These are phyloP conservation scores for Pammene fasciana DNA, from an alignment of 2,888 invertebrate species.

Conservation along the genomic window DNA sequence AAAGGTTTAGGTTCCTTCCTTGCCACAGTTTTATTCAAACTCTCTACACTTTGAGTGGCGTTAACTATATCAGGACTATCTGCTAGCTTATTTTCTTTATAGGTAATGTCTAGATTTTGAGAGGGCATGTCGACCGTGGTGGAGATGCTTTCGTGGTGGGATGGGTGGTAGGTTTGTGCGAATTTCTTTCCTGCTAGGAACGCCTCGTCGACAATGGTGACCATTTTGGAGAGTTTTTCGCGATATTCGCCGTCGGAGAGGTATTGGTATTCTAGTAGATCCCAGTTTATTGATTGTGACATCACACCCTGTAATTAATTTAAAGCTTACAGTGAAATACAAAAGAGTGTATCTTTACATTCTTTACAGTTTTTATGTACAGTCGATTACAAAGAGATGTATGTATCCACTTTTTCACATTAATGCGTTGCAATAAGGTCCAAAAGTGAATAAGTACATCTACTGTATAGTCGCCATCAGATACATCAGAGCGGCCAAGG, in stretches of 20 bases:
- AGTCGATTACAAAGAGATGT: no score
- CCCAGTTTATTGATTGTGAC: constrained; percentile 97
- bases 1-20: constrained; percentile 46
- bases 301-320: constrained; percentile 90
- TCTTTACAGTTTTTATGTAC: no score
- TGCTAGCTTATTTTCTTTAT: constrained; percentile 53
- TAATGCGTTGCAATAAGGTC: no score
- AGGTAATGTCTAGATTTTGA: constrained; percentile 63
- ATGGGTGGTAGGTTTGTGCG: constrained; percentile 82
- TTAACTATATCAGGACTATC: constrained; percentile 49
- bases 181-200: constrained; percentile 89
- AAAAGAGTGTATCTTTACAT: no score
- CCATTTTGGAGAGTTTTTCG: constrained; percentile 93
- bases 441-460: no score
- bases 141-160: constrained; percentile 52
- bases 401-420: no score
- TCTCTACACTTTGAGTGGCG: constrained; percentile 54
- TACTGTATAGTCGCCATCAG: no score
- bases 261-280: constrained; percentile 94
- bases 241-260: constrained; percentile 90
- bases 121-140: constrained; percentile 41
- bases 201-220: constrained; percentile 90
- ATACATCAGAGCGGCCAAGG: no score
- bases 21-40: constrained; percentile 54
- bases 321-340: no score